phyloP scores from a whole-genome alignment of 2,113 vertebrate species.

The Salvelinus sp. region DNA sequence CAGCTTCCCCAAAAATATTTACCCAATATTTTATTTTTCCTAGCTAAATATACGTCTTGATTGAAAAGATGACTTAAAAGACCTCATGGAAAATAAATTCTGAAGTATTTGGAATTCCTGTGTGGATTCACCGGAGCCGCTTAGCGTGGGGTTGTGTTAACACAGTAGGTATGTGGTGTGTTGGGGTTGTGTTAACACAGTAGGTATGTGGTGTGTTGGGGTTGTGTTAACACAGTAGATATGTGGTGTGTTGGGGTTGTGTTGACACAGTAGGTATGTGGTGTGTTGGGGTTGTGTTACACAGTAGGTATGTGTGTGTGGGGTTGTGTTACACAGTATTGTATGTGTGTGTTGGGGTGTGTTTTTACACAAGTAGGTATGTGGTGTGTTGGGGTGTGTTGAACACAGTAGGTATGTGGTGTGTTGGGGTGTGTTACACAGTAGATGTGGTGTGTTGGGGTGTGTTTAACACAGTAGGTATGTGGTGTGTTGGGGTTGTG shows the following conservation, averaged over 20 bases:
- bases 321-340: too few relatives aligned
- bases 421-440: too few relatives aligned
- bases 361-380: too few relatives aligned
- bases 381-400: conserved; percentile 6
- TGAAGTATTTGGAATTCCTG: conserved; percentile 65
- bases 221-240: too few relatives aligned
- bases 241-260: conserved; percentile 24
- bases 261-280: too few relatives aligned
- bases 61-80: conserved; percentile 71
- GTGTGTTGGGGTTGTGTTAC: conserved; percentile 23
- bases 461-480: conserved; percentile 53
- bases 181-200: too few relatives aligned
- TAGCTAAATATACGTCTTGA: conserved; percentile 62
- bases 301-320: conserved; percentile 25
- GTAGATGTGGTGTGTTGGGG: conserved; percentile 6
- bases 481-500: conserved; percentile 40
- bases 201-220: conserved; percentile 22
- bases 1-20: conserved; percentile 74
- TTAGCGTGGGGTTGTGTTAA: conserved; percentile 22
- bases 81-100: conserved; percentile 76
- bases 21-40: conserved; percentile 71
- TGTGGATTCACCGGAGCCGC: conserved; percentile 53
- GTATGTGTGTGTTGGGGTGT: conserved; percentile 25
- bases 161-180: conserved; percentile 21
- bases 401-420: too few relatives aligned